Base-by-base conservation (phyloP, 1,140 invertebrate genomes). In the Anadara kagoshimensis region DNA sequence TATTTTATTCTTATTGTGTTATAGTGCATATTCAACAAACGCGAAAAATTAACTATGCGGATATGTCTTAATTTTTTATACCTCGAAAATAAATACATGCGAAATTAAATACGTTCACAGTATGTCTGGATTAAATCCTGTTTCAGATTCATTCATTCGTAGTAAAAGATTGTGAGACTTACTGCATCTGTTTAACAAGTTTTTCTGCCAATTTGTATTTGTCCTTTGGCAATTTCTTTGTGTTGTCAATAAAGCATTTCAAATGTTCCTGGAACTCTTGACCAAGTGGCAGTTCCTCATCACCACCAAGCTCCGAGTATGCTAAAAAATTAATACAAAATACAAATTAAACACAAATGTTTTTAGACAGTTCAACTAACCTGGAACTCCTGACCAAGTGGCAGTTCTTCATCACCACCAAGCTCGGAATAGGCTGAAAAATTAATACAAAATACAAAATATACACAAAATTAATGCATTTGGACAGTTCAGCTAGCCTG, bases 211-310 rank as follows among this genome's bases (percentile, higher is more conserved):
- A 63, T 1, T 22, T 47, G 61, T 78, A 87, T 67, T 63, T 76
- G 11, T 71, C 41, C 0, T 58, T 26, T 20, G 73, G 56, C 20
- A 61, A 53, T 61, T 65, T 80, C 47, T 49, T 51, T 11, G 56
- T 65, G 14, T 44, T 45, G 49, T 83, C 67, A 16, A 83, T 65
- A 57, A 86, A 83, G 26, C 76, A 81, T 36, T 53, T 56, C 4
- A 84, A 53, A 47, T 80, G 78, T 14, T 78, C 74, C 64, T 86
- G 84, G 43, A 86, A 86, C 66, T 85, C 84, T 26, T 70, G 47
- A 12, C 83, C 84, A 14, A 85, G 59, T 16, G 84, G 82, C 5
- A 86, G 62, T 20, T 82, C 84, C 49, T 86, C 84, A 76, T 85
- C 81, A 16, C 80, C 82, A 12, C 78, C 83, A 4, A 84, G 20